Base-by-base conservation (phyloP, 2,888 invertebrate genomes). In the Macropis europaea region DNA sequence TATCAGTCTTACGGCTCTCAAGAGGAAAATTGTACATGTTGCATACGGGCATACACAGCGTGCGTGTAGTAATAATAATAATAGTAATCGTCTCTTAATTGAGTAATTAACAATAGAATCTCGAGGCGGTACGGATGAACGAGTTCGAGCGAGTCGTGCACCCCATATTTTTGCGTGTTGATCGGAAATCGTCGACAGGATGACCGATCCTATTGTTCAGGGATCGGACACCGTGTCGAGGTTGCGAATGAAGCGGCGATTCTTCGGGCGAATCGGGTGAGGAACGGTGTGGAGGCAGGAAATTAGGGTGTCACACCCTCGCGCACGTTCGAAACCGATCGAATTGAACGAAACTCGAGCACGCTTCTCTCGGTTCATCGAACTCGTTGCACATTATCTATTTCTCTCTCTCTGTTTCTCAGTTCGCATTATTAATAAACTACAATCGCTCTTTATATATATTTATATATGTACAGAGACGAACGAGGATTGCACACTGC, bases 1-100 rank as follows among this genome's bases (percentile, higher is more conserved):
- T 77, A 84, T 84, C 84, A 85, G 84, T 85, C 84, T 85, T 85
- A 77, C 78, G 77, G 83, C 81, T 85, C 84, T 85, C 84, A 54
- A 67, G 67, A 76, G 73, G 54, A 74, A n/a, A 77, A 62, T 67
- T 67, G 52, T 64, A 72, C 63, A 24, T 38, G 6, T 59, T 56
- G n/a, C 28, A n/a, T 30, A 32, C 30, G n/a, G 32, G 50, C 6
- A 24, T 54, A 47, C 42, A 17, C 59, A 15, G 11, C 11, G 28
- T 40, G 28, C 45, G 19, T 42, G n/a, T n/a, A n/a, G n/a, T n/a
- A n/a, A n/a, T n/a, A n/a, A n/a, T n/a, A n/a, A n/a, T n/a, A n/a
- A n/a, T n/a, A n/a, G n/a, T n/a, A n/a, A n/a, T n/a, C n/a, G n/a
- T n/a, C 5, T 40, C 11, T 15, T 32, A 22, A 47, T 28, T n/a